Conservation (phyloP, 37 sponge, comb jelly and placozoan genomes). For the Eunapius fragilis region DNA sequence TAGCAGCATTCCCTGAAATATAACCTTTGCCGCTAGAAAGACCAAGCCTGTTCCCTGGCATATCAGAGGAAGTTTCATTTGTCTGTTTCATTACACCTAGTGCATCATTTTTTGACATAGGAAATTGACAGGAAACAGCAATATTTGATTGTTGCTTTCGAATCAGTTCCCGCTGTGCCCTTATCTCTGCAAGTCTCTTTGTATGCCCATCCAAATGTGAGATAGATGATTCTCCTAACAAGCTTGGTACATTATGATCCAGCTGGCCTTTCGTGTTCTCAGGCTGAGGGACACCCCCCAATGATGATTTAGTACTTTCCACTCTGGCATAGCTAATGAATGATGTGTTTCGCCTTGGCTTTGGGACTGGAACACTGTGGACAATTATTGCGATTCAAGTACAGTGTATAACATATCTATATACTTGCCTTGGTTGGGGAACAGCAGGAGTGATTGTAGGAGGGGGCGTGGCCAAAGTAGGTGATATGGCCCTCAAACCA, state of each 20-base stretch:
- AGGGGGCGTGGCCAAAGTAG: too few relatives aligned
- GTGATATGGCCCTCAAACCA: too few relatives aligned
- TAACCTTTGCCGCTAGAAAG: too few relatives aligned
- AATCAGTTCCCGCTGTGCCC: not conserved
- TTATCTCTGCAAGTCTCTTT: not conserved
- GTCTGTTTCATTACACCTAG: not conserved
- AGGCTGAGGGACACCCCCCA: not conserved
- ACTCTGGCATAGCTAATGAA: not conserved
- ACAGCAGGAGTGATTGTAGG: not conserved
- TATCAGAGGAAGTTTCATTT: not conserved
- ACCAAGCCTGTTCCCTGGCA: too few relatives aligned
- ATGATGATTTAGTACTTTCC: too few relatives aligned
- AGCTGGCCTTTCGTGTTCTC: not conserved
- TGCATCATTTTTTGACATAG: not conserved
- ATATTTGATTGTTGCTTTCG: not conserved
- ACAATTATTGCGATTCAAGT: not conserved
- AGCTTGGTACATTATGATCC: not conserved
- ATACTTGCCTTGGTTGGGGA: not conserved
- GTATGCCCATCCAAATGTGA: not conserved
- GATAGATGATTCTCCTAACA: not conserved
- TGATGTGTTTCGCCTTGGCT: not conserved
- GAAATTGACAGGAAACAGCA: not conserved
- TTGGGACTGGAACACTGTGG: not conserved
- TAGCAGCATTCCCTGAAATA: too few relatives aligned
- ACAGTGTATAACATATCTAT: not conserved